phyloP scores from a whole-genome alignment of 2,888 invertebrate species.

The Molanna angustata region DNA sequence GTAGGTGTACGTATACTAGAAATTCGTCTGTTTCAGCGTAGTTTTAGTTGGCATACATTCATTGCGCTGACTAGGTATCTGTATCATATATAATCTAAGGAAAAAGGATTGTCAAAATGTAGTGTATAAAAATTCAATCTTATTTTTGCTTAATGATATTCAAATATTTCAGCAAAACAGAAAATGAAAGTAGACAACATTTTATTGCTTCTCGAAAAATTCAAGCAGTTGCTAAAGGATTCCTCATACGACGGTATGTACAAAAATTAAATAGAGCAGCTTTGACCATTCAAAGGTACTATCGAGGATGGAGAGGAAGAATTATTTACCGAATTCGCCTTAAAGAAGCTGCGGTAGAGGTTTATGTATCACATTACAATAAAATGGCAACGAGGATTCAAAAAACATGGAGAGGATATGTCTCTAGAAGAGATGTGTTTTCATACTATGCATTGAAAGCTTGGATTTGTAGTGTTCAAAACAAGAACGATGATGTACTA shows the following conservation, averaged over 20 bases:
- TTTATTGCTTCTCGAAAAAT: constrained; percentile 39
- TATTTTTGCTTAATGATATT: too few species aligned
- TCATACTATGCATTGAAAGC: constrained; percentile 21
- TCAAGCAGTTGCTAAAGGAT: constrained; percentile 39
- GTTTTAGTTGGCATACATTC: too few species aligned
- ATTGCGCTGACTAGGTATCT: too few species aligned
- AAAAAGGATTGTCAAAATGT: too few species aligned
- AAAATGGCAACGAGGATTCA: constrained; percentile 41
- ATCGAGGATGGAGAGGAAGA: constrained; percentile 39
- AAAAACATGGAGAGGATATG: constrained; percentile 40
- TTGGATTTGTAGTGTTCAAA: constrained; percentile 20
- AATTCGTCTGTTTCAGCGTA: too few species aligned
- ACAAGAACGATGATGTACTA: constrained; percentile 14
- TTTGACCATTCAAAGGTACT: constrained; percentile 38
- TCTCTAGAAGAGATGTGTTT: constrained; percentile 24
- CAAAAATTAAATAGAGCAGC: constrained; percentile 36
- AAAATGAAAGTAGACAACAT: background rate
- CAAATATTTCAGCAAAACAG: constrained; percentile 3
- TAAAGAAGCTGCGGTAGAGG: constrained; percentile 29
- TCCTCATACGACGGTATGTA: constrained; percentile 36
- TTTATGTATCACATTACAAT: constrained; percentile 35
- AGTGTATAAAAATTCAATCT: too few species aligned
- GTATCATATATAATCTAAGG: too few species aligned
- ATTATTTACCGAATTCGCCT: constrained; percentile 9
- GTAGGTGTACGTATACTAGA: too few species aligned